Evolutionary conservation across 2,888 invertebrate species (phyloP), one percentile per base, ranked within the genome.

Genomic region (Plusia festucae): DNA sequence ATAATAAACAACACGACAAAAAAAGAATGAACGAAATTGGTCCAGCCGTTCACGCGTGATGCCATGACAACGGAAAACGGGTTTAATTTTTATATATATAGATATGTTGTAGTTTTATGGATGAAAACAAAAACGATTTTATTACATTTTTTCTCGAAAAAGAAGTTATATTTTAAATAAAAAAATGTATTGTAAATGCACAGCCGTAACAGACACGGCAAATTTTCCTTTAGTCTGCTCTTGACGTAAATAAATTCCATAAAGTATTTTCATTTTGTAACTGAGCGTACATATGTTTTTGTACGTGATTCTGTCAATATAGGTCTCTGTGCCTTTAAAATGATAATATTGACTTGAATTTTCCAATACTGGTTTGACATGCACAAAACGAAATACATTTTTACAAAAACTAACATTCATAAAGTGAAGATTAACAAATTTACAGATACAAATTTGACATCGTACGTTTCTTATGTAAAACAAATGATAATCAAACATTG

Each of bases 261-360:
- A 57, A 72, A 74, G 64, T 64, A 72, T 76, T 71, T 76, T 64
- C 59, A 71, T 58, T 72, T 72, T 46, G 61, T 56, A 67, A 76
- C 76, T 67, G 72, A 55, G 57, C n/a, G 72, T 60, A 55, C n/a
- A 66, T 60, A 55, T 27, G 34, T 60, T 76, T 71, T 76, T 74
- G 65, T 59, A 34, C 18, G 44, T 44, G 58, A 30, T 67, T 58
- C 61, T 53, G 66, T 71, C 72, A 66, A 66, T 60, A 52, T 53
- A 51, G 40, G 53, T 22, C 46, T 51, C 16, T 46, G 59, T 60
- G n/a, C 32, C 51, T 59, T 40, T 32, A 11, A n/a, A 24, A 63
- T 20, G 34, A 18, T 7, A 53, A 53, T 32, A 53, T 32, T 52
- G 52, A n/a, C 20, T 8, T 2, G 20, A 8, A 3, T 7, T 11